Conservation (phyloP, 2,113 vertebrate genomes). For the Clarias batrachus region DNA sequence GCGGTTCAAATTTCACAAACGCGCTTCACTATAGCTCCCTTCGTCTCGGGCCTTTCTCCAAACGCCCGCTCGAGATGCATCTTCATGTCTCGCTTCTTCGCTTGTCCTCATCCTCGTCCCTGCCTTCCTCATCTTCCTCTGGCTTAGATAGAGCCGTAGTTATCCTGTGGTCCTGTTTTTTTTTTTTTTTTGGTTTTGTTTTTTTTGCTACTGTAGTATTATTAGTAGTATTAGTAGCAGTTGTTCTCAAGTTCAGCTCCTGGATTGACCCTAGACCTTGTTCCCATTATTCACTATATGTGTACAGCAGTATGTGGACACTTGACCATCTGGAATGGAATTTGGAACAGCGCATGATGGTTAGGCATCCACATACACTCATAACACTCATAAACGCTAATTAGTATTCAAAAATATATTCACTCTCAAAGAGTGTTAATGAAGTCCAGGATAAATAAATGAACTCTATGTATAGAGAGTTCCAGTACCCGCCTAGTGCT, state of each 20-base stretch:
- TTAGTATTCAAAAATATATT: background rate
- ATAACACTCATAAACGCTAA: background rate
- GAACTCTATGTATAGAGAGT: too few species aligned
- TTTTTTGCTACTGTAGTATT: background rate
- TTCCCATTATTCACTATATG: background rate
- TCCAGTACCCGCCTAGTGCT: too few species aligned
- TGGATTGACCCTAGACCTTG: background rate
- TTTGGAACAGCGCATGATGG: background rate
- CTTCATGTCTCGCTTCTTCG: conserved; percentile 14
- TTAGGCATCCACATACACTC: background rate
- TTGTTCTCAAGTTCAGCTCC: conserved; percentile 8
- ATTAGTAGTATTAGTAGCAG: background rate
- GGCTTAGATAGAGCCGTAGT: background rate
- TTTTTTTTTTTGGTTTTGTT: background rate
- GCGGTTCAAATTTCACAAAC: background rate
- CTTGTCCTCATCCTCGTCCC: background rate
- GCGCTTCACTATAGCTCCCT: background rate
- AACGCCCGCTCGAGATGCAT: background rate
- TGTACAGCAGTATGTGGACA: background rate
- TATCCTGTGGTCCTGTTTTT: background rate
- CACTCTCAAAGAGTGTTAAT: too few species aligned
- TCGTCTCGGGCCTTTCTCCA: background rate
- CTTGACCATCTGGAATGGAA: too few species aligned
- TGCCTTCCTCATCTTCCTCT: conserved; percentile 34
- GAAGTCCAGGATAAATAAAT: too few species aligned